Evolutionary conservation across 2,888 invertebrate species (phyloP), one percentile per base, ranked within the genome.

Genomic region (Nesidiocoris tenuis): DNA sequence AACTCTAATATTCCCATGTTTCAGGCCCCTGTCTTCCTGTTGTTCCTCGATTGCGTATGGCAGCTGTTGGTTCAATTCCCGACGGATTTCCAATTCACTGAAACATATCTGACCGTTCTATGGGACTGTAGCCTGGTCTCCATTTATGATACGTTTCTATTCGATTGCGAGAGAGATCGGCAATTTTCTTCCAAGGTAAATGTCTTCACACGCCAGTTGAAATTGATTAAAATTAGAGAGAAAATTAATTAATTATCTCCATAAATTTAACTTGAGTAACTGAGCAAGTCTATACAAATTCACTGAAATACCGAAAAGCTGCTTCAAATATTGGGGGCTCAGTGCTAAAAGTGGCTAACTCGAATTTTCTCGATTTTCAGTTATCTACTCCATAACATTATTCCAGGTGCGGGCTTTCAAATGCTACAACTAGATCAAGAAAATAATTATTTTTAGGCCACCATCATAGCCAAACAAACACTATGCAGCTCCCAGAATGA

Each of bases 21-120:
- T 78, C 88, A 92, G 84, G 90, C 94, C 66, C 97, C 97, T 0
- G 86, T 97, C 67, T 93, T 97, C 83, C 88, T 97, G 64, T 85
- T 98, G 66, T 97, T 94, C 85, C 87, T 98, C 80, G 98, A 98
- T 84, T 94, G 95, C 84, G 91, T 92, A 74, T 96, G 95, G 94
- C 98, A 98, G 85, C 86, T 98, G 70, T 84, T 90, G 80, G 90
- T 90, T 80, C 96, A 97, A 85, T 95, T 90, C 84, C 96, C 96
- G 0, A 87, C 90, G 0, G 89, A 91, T 80, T 96, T 98, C 85
- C 94, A 96, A 85, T 95, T 94, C 86, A 91, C 94, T 18, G 95
- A 96, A 85, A 94, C 93, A 0, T 96, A 95, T 84, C 88, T 98
- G 80, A 94, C 95, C 0, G 91, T 94, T 0, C 83, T 98, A 23